Evolutionary conservation across 1,140 invertebrate species (phyloP).

Genomic region (Bactericera cockerelli): DNA sequence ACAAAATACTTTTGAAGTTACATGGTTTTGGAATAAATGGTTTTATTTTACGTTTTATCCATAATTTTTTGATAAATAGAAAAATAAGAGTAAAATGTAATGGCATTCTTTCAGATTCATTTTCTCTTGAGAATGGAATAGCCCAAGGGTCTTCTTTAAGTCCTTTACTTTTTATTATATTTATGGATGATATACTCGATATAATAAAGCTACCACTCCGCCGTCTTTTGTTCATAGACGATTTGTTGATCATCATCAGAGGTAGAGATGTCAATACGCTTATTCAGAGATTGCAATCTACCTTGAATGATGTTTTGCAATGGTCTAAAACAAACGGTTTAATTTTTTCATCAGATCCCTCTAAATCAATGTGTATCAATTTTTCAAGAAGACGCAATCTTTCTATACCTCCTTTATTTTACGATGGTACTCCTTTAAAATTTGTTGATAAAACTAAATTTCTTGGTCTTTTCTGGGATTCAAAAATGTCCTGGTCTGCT

Average conservation of each 20-base stretch:
- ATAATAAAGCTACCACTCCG: background rate
- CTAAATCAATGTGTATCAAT: slow-evolving; percentile 7
- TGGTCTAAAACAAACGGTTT: background rate
- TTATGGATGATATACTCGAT: slow-evolving; percentile 9
- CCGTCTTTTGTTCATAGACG: slow-evolving; percentile 6
- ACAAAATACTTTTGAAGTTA: background rate
- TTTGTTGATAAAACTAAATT: slow-evolving; percentile 4
- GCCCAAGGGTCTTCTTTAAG: slow-evolving; percentile 13
- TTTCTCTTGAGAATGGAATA: slow-evolving; percentile 6
- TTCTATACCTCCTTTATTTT: background rate
- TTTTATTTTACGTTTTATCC: background rate
- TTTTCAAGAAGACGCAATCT: background rate
- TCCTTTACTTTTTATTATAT: slow-evolving; percentile 2
- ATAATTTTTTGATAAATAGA: slow-evolving; percentile 7
- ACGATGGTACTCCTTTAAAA: background rate
- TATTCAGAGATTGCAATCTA: background rate
- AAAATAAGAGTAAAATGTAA: slow-evolving; percentile 9
- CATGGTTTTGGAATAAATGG: background rate
- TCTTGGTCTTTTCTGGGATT: slow-evolving; percentile 1
- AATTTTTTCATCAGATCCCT: slow-evolving; percentile 1
- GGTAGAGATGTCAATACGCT: slow-evolving; percentile 1
- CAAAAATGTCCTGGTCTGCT: slow-evolving; percentile 1
- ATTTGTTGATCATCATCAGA: background rate
- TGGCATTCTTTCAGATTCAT: background rate
- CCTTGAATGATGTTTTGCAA: background rate